phyloP scores from a whole-genome alignment of 1,140 invertebrate species.

The Dendrolimus punctatus region DNA sequence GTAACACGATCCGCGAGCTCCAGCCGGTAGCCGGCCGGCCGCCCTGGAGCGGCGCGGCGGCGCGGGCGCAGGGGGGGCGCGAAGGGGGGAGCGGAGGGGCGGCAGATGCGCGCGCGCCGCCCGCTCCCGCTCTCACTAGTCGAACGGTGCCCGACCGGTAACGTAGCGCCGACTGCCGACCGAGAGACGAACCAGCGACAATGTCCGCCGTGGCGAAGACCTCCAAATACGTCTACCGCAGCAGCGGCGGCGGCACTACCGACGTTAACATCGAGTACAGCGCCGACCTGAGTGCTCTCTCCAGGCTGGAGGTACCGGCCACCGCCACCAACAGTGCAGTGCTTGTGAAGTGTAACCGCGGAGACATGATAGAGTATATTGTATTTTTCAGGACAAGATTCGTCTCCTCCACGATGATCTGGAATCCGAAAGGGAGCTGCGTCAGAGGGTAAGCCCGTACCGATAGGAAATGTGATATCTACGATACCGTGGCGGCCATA shows the following conservation, averaged over 20 bases:
- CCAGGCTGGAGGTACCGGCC: constrained; percentile 91
- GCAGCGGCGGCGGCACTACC: constrained; percentile 83
- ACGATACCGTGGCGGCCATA: constrained; percentile 40
- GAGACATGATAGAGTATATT: constrained; percentile 60
- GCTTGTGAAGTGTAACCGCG: constrained; percentile 58
- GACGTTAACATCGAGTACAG: constrained; percentile 96
- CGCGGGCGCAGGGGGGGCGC: constrained; percentile 15
- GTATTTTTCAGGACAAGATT: constrained; percentile 93
- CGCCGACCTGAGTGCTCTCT: constrained; percentile 91
- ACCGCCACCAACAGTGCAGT: constrained; percentile 46
- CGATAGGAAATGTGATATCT: constrained; percentile 61
- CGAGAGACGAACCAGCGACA: constrained; percentile 71
- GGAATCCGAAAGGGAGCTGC: constrained; percentile 96
- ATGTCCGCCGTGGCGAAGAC: constrained; percentile 86
- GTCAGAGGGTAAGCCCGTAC: constrained; percentile 89
- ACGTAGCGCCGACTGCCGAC: constrained; percentile 69
- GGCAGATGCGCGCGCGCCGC: constrained; percentile 39
- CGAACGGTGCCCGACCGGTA: constrained; percentile 70
- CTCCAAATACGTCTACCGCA: constrained; percentile 92
- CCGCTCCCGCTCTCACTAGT: constrained; percentile 65
- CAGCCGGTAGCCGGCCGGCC: constrained; percentile 58
- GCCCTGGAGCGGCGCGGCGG: constrained; percentile 46
- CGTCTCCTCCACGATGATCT: constrained; percentile 97
- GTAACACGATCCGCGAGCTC: constrained; percentile 69
- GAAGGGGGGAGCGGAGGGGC: constrained; percentile 16